A percentile compares a stretch with the other conserved stretches of the same genome.
Evolutionary conservation across 2,888 invertebrate species (phyloP).

Genomic region (Trissolcus japonicus): DNA sequence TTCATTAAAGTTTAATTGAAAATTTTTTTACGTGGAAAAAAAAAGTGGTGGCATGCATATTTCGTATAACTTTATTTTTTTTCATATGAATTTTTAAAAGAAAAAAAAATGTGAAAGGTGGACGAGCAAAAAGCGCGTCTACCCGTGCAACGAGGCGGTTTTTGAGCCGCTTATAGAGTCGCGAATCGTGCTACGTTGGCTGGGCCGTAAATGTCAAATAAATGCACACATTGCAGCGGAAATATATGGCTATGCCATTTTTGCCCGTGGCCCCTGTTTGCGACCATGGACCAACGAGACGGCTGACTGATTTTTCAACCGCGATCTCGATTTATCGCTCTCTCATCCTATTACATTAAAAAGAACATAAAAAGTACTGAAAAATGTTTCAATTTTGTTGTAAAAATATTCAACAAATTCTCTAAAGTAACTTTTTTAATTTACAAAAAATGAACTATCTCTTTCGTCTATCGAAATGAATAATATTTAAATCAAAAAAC

Average conservation of each 20-base stretch:
- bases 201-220: slow-evolving; percentile 62
- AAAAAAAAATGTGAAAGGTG: slow-evolving; percentile 19
- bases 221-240: slow-evolving; percentile 62
- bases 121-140: slow-evolving; percentile 33
- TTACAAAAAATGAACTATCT: too few relatives aligned
- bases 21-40: too few relatives aligned
- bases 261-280: slow-evolving; percentile 51
- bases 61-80: slow-evolving; percentile 14
- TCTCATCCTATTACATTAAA: background rate
- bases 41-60: too few relatives aligned
- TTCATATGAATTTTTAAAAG: slow-evolving; percentile 24
- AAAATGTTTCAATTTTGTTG: background rate
- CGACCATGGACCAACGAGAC: slow-evolving; percentile 19
- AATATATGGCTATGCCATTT: slow-evolving; percentile 57
- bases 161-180: slow-evolving; percentile 54
- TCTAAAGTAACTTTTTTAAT: too few relatives aligned
- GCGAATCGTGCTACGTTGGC: slow-evolving; percentile 57
- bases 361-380: background rate
- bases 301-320: slow-evolving; percentile 37
- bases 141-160: slow-evolving; percentile 33
- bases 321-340: slow-evolving; percentile 12
- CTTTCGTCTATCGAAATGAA: too few relatives aligned
- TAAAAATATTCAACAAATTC: background rate
- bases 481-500: too few relatives aligned
- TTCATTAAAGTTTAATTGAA: too few relatives aligned